phyloP scores from a whole-genome alignment of 2,888 invertebrate genomes.

The Mythimna lalbum region DNA sequence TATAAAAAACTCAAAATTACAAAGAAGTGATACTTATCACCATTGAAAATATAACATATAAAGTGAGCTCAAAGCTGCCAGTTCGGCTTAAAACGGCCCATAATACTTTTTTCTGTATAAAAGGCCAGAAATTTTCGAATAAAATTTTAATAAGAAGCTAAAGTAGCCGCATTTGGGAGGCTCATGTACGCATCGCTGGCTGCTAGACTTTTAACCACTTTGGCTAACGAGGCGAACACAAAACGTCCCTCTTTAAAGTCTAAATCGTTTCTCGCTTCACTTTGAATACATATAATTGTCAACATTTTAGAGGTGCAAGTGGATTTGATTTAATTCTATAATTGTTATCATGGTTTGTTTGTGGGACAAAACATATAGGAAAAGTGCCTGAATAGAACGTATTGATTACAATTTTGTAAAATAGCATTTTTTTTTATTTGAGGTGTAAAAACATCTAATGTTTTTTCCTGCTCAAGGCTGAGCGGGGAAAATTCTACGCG shows the following conservation, averaged over 20 bases:
- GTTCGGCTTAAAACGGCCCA: slow-evolving; percentile 33
- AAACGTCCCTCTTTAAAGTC: slow-evolving; percentile 44
- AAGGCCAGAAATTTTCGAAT: slow-evolving; percentile 37
- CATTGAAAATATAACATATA: slow-evolving; percentile 35
- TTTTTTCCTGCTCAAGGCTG: no score
- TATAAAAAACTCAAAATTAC: slow-evolving; percentile 27
- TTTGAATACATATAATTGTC: slow-evolving; percentile 39
- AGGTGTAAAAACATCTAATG: no score
- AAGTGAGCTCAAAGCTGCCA: slow-evolving; percentile 38
- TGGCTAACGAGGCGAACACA: slow-evolving; percentile 49
- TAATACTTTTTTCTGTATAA: slow-evolving; percentile 44
- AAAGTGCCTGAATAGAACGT: no score
- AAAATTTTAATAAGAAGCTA: slow-evolving; percentile 56
- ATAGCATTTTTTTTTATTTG: no score
- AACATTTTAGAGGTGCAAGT: not conserved
- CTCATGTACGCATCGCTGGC: slow-evolving; percentile 55
- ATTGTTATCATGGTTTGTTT: no score
- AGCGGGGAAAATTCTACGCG: no score
- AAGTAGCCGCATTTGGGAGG: slow-evolving; percentile 54
- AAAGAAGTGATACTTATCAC: slow-evolving; percentile 43
- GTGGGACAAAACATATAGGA: no score
- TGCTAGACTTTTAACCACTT: slow-evolving; percentile 59
- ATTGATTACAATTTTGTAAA: no score
- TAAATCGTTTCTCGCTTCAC: slow-evolving; percentile 36
- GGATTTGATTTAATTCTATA: not conserved